phyloP scores from a whole-genome alignment of 2,888 invertebrate genomes.

The Macrophya annulata region DNA sequence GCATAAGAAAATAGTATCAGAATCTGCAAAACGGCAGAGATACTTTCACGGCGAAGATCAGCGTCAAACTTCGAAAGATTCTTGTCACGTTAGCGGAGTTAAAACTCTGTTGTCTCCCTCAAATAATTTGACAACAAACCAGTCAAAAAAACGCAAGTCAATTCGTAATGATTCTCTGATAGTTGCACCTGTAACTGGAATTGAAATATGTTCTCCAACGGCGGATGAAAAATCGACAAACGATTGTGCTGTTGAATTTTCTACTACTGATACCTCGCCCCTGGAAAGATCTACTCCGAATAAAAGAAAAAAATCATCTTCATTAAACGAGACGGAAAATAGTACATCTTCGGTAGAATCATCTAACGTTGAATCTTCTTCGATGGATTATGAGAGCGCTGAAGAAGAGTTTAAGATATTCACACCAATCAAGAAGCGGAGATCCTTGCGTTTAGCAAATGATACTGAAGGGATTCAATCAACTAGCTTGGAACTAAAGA shows the following conservation, averaged over 20 bases:
- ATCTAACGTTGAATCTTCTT: constrained; percentile 59
- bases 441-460: constrained; percentile 56
- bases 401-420: constrained; percentile 73
- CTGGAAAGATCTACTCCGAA: constrained; percentile 62
- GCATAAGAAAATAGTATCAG: constrained; percentile 67
- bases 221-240: background rate
- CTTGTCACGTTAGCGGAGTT: constrained; percentile 5
- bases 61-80: constrained; percentile 21
- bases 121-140: background rate
- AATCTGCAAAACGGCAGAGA: constrained; percentile 66
- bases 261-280: background rate
- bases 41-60: constrained; percentile 61
- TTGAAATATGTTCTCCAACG: constrained; percentile 15
- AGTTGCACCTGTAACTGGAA: background rate
- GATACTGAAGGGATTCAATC: background rate
- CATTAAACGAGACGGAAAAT: constrained; percentile 11
- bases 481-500: background rate
- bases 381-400: constrained; percentile 60
- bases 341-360: constrained; percentile 46
- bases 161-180: background rate
- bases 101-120: constrained; percentile 1
- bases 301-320: constrained; percentile 64
- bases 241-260: constrained; percentile 10
- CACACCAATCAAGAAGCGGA: constrained; percentile 73
- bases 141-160: constrained; percentile 29